Percentiles rank a stretch among this genome's conserved stretches.
phyloP scores from a whole-genome alignment of 2,113 vertebrate genomes.

The Bujurquina vittata region DNA sequence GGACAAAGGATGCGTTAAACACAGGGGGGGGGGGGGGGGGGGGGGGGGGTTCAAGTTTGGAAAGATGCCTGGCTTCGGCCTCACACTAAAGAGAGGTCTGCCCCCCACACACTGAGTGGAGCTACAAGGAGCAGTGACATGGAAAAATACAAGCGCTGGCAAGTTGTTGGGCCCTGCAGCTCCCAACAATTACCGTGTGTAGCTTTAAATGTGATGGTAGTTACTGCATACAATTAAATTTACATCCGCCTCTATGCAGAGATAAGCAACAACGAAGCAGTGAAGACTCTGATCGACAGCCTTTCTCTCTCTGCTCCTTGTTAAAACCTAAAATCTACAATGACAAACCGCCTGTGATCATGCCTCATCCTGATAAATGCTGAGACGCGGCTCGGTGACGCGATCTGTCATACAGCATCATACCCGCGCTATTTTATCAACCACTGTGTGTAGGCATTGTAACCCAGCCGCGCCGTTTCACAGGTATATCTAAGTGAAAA shows the following conservation, averaged over 20 bases:
- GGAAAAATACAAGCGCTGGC: slow-evolving; percentile 74
- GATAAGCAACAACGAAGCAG: slow-evolving; percentile 9
- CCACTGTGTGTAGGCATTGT: slow-evolving; percentile 29
- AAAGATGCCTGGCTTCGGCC: slow-evolving; percentile 69
- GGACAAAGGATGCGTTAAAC: no score
- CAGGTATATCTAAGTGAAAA: slow-evolving; percentile 53
- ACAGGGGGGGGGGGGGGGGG: slow-evolving; percentile 24
- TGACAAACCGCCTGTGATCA: slow-evolving; percentile 44
- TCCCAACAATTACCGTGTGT: slow-evolving; percentile 50
- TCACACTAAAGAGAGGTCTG: slow-evolving; percentile 65
- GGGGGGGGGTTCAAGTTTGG: slow-evolving; percentile 44
- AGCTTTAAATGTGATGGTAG: slow-evolving; percentile 40
- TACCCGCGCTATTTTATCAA: slow-evolving; percentile 40
- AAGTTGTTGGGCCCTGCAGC: slow-evolving; percentile 62
- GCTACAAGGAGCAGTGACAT: slow-evolving; percentile 73
- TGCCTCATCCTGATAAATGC: slow-evolving; percentile 43
- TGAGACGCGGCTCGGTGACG: slow-evolving; percentile 25
- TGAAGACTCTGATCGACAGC: slow-evolving; percentile 4
- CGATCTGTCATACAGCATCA: slow-evolving; percentile 37
- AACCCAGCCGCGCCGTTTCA: slow-evolving; percentile 35
- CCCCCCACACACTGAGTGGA: slow-evolving; percentile 60
- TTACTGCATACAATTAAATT: slow-evolving; percentile 27
- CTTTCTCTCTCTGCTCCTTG: not conserved
- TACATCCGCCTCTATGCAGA: not conserved
- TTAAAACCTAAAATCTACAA: slow-evolving; percentile 34